Conservation (phyloP, 2,797 vertebrate genomes). For the Myotis planiceps region DNA sequence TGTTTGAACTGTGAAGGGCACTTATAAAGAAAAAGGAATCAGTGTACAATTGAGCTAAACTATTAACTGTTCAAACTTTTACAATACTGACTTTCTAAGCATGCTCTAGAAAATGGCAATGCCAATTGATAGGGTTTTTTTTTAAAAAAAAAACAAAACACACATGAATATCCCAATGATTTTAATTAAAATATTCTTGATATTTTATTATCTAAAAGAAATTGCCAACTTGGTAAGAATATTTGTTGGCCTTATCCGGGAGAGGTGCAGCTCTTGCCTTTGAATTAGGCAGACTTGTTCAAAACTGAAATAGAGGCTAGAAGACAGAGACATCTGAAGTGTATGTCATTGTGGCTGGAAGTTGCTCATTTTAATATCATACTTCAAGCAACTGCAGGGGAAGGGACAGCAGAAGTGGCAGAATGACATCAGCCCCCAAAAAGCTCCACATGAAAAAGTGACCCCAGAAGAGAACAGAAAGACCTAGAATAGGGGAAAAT, state of each 20-base stretch:
- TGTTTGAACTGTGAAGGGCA: background rate
- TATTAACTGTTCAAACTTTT: conserved; percentile 38
- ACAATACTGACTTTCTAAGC: conserved; percentile 34
- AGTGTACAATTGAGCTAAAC: conserved; percentile 40
- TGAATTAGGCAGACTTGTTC: background rate
- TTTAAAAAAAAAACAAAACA: too few species aligned
- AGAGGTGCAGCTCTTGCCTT: background rate
- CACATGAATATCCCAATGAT: conserved; percentile 15
- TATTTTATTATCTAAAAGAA: conserved; percentile 46
- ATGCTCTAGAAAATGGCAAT: background rate
- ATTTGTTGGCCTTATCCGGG: background rate
- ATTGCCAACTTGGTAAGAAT: background rate
- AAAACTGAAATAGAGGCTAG: background rate
- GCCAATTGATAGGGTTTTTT: background rate
- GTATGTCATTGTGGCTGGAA: background rate
- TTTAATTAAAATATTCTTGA: conserved; percentile 51
- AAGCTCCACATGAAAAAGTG: background rate
- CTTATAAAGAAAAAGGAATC: conserved; percentile 35
- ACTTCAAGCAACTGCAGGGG: accelerated
- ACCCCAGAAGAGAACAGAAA: background rate
- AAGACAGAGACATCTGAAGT: background rate
- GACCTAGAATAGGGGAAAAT: background rate
- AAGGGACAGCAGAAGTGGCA: background rate
- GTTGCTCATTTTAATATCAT: background rate
- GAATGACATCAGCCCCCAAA: background rate